A percentile compares a stretch with the other conserved stretches of the same genome.
Evolutionary conservation across 2,797 vertebrate genomes (phyloP).

Genomic region (Enteromius mattozi): DNA sequence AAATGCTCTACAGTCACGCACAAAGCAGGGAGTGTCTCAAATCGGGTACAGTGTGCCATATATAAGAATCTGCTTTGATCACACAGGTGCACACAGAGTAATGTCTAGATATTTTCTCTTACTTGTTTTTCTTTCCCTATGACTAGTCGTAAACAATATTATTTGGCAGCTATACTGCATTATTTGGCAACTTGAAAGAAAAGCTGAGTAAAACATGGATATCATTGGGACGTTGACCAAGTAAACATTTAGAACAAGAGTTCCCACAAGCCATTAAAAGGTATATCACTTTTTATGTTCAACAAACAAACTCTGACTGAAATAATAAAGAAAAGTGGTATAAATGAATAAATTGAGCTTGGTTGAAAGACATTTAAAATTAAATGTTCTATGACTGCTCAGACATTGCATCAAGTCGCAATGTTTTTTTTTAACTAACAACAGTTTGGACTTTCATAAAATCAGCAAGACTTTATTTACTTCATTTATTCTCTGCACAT

Average conservation of each 20-base stretch:
- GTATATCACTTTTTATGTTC: background rate
- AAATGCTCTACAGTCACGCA: slow-evolving; percentile 84
- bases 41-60: slow-evolving; percentile 1
- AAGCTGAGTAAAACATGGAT: background rate
- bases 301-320: background rate
- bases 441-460: background rate
- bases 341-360: background rate
- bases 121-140: slow-evolving; percentile 8
- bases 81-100: slow-evolving; percentile 35
- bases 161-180: slow-evolving; percentile 15
- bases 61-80: slow-evolving; percentile 33
- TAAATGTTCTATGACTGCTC: background rate
- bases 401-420: background rate
- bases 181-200: slow-evolving; percentile 13
- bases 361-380: background rate
- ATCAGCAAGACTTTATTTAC: background rate
- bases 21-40: slow-evolving; percentile 54
- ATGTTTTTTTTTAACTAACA: background rate
- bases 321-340: background rate
- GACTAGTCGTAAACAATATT: slow-evolving; percentile 3
- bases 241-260: background rate
- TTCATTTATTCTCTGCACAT: background rate
- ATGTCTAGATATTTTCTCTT: background rate
- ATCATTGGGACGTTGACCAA: background rate
- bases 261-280: background rate